Evolutionary conservation across 2,888 invertebrate genomes (phyloP).

Genomic region (Cantharis nigra): DNA sequence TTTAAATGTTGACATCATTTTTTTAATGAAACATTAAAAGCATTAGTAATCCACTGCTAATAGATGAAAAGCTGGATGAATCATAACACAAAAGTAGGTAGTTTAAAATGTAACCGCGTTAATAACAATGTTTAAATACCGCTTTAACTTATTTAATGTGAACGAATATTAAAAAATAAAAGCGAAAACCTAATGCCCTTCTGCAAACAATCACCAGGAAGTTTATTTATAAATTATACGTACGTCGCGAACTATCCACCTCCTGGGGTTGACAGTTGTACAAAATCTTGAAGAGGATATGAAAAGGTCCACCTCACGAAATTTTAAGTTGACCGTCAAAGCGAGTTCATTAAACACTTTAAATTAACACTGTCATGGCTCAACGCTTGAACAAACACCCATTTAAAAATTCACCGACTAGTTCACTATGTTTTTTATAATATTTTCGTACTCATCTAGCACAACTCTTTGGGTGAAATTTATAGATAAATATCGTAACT

Average conservation of each 20-base stretch:
- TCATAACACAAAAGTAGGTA: conserved; percentile 16
- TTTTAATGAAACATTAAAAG: conserved; percentile 17
- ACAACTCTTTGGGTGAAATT: conserved; percentile 40
- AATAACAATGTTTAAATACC: conserved; percentile 6
- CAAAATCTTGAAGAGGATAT: conserved; percentile 24
- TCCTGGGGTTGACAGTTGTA: conserved; percentile 31
- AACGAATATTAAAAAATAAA: conserved; percentile 29
- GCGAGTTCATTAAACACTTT: conserved; percentile 46
- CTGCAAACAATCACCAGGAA: conserved; percentile 30
- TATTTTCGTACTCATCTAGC: conserved; percentile 40
- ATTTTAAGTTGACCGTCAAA: conserved; percentile 39
- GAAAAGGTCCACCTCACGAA: conserved; percentile 35
- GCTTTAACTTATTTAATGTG: conserved; percentile 13
- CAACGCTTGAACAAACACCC: conserved; percentile 44
- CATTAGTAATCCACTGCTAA: conserved; percentile 24
- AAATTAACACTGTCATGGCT: conserved; percentile 56
- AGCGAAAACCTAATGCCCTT: conserved; percentile 28
- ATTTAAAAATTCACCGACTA: conserved; percentile 40
- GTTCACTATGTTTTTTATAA: conserved; percentile 40
- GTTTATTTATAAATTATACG: conserved; percentile 34
- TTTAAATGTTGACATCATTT: conserved; percentile 13
- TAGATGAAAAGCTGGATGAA: conserved; percentile 17
- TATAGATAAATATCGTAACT: conserved; percentile 43
- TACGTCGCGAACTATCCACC: conserved; percentile 35
- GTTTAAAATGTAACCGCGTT: conserved; percentile 17